Evolutionary conservation across 2,113 vertebrate species (phyloP).

Genomic region (Halcyon senegalensis): DNA sequence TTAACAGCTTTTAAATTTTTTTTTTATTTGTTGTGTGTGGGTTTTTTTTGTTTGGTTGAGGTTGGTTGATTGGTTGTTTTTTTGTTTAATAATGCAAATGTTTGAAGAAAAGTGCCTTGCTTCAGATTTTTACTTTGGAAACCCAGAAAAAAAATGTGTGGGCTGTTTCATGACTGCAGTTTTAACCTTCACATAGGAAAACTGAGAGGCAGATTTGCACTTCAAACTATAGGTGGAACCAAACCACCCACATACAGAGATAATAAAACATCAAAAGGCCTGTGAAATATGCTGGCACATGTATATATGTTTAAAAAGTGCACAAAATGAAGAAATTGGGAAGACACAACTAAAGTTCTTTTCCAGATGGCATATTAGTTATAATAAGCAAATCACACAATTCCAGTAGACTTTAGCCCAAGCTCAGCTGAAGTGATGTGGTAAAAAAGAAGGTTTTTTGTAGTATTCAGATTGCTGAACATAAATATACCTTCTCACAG

Average conservation of each 20-base stretch:
- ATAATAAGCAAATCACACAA: neutral
- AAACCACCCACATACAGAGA: conserved; percentile 43
- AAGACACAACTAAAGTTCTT: neutral
- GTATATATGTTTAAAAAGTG: conserved; percentile 9
- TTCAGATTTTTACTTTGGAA: conserved; percentile 7
- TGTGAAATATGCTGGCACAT: conserved; percentile 10
- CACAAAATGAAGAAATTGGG: neutral
- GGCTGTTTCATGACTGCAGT: neutral
- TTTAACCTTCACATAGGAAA: conserved; percentile 33
- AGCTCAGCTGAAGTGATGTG: neutral
- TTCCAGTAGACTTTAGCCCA: neutral
- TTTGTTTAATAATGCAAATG: neutral
- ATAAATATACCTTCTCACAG: neutral
- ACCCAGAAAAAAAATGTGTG: neutral
- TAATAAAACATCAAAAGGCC: conserved; percentile 55
- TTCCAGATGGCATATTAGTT: neutral
- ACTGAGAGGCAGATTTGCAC: conserved; percentile 53
- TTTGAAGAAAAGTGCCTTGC: neutral
- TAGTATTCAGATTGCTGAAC: neutral
- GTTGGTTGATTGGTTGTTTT: neutral
- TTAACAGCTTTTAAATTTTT: neutral
- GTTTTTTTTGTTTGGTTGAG: neutral
- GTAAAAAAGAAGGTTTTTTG: neutral
- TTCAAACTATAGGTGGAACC: conserved; percentile 55
- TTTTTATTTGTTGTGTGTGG: neutral